These are phyloP conservation scores for Garrulus glandarius DNA, from an alignment of 2,797 vertebrate genomes.

Conservation along the genomic window DNA sequence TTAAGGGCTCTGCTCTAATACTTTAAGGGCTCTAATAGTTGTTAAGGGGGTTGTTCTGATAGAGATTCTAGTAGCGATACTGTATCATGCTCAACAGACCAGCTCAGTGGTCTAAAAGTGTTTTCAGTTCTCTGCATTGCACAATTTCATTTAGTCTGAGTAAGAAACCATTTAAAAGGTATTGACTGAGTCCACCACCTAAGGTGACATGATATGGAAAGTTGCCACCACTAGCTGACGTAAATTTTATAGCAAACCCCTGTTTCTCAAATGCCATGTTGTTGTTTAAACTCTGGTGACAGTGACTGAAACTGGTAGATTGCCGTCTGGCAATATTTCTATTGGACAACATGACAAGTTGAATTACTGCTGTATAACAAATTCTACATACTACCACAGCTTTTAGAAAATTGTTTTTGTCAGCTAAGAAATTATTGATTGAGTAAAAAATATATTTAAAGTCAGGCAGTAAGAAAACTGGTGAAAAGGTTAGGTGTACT, in stretches of 20 bases:
- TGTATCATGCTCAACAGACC: not conserved
- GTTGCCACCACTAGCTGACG: not conserved
- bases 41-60: not conserved
- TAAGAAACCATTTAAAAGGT: conserved; percentile 12
- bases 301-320: conserved; percentile 51
- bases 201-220: conserved; percentile 4
- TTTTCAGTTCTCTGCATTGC: not conserved
- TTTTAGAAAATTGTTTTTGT: conserved; percentile 66
- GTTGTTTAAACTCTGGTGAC: conserved; percentile 52
- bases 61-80: not conserved
- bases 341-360: conserved; percentile 50
- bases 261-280: conserved; percentile 26
- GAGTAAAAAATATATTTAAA: conserved; percentile 64
- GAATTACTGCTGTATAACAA: conserved; percentile 63
- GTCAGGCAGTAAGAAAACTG: not conserved
- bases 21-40: not conserved
- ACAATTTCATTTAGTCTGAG: not conserved
- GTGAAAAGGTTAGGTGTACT: conserved; percentile 31
- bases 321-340: conserved; percentile 63
- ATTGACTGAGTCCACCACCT: not conserved
- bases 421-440: conserved; percentile 65
- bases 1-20: not conserved
- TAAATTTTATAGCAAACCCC: conserved; percentile 10
- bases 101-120: not conserved
- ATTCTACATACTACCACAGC: conserved; percentile 43